Conservation (phyloP, 30 jellyfish, hydroid and myxozoan genomes). For the Cassiopea andromeda region DNA sequence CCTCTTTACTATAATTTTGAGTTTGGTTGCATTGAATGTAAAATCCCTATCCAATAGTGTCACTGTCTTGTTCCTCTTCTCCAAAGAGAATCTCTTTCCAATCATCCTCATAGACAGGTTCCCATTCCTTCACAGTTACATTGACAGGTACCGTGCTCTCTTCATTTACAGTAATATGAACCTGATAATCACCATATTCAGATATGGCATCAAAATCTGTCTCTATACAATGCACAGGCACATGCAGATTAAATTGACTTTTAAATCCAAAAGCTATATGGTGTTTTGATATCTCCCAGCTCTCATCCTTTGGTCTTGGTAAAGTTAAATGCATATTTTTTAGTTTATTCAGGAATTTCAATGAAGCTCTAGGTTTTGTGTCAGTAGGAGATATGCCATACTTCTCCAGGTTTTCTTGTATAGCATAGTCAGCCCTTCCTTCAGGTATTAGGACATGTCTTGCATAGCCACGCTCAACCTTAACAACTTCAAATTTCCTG, state of each 20-base stretch:
- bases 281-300: conserved; percentile 72
- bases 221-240: conserved; percentile 73
- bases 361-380: conserved; percentile 45
- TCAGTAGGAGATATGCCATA: conserved; percentile 19
- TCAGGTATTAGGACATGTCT: conserved; percentile 70
- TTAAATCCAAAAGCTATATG: conserved; percentile 49
- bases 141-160: conserved; percentile 59
- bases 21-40: no score
- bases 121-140: conserved; percentile 64
- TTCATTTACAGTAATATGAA: conserved; percentile 47
- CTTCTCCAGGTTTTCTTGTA: conserved; percentile 54
- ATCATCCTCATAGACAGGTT: conserved; percentile 52
- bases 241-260: conserved; percentile 47
- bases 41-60: no score
- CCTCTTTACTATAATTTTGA: no score
- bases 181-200: conserved; percentile 54
- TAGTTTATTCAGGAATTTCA: conserved; percentile 52
- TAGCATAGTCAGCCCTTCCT: conserved; percentile 70
- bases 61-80: conserved; percentile 1
- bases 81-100: conserved; percentile 60
- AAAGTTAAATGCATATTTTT: conserved; percentile 28
- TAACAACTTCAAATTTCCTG: conserved; percentile 66
- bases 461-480: conserved; percentile 81
- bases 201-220: conserved; percentile 58
- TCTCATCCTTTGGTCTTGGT: conserved; percentile 58